A percentile compares a stretch with the other conserved stretches of the same genome.
phyloP scores from a whole-genome alignment of 2,797 vertebrate species.

The Lithobates pipiens region DNA sequence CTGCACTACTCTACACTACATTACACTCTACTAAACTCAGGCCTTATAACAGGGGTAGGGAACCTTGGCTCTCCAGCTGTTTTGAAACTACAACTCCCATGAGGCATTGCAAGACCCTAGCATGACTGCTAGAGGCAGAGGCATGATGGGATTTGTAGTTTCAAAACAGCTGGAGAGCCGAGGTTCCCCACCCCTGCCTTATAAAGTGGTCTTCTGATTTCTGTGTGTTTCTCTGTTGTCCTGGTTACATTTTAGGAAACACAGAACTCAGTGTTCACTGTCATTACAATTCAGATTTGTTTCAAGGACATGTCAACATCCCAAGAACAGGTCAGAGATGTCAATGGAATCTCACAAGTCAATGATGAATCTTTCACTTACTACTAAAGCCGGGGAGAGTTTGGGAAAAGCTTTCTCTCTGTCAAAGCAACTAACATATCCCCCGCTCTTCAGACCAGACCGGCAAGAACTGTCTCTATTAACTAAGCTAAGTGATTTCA shows the following conservation, averaged over 20 bases:
- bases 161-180: too few species aligned
- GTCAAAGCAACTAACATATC: not conserved
- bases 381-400: conserved; percentile 8
- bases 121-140: too few species aligned
- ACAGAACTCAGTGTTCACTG: not conserved
- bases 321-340: conserved; percentile 13
- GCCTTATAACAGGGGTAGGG: too few species aligned
- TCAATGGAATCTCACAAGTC: conserved; percentile 65
- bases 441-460: not conserved
- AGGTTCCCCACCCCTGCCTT: too few species aligned
- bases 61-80: too few species aligned
- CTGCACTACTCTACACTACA: too few species aligned
- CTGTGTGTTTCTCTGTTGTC: too few species aligned
- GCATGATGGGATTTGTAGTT: too few species aligned
- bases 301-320: not conserved
- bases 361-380: conserved; percentile 60
- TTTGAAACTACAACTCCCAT: too few species aligned
- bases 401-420: conserved; percentile 17
- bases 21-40: too few species aligned
- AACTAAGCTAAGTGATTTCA: not conserved
- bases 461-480: not conserved
- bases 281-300: conserved; percentile 2
- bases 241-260: not conserved
- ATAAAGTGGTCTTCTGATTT: too few species aligned
- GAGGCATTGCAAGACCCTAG: too few species aligned